Conservation (phyloP, 2,888 invertebrate species). For the Cetonia aurata region DNA sequence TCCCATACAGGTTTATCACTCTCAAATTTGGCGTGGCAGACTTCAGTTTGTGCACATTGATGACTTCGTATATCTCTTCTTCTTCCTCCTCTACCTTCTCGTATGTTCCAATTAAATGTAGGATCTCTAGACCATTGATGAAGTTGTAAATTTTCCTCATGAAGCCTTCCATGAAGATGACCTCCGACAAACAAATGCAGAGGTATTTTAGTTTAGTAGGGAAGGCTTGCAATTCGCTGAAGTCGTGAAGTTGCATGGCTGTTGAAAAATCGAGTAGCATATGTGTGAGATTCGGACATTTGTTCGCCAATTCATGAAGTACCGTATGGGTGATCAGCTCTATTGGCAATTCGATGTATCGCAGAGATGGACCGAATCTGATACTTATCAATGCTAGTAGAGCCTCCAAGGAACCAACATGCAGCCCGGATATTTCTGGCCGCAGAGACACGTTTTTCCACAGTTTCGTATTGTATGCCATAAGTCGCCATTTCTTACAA, state of each 20-base stretch:
- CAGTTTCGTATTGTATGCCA: conserved; percentile 94
- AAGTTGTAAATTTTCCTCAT: conserved; percentile 99
- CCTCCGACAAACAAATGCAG: conserved; percentile 94
- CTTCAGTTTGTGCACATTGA: conserved; percentile 98
- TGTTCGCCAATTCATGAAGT: conserved; percentile 95
- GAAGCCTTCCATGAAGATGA: conserved; percentile 99
- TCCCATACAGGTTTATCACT: conserved; percentile 98
- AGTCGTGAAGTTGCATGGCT: conserved; percentile 99
- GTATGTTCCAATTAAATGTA: conserved; percentile 97
- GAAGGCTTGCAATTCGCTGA: conserved; percentile 98
- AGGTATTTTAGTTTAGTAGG: conserved; percentile 93
- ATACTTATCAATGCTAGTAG: conserved; percentile 89
- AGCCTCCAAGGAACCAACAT: conserved; percentile 90
- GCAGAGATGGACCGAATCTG: conserved; percentile 87
- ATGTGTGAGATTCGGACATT: conserved; percentile 95
- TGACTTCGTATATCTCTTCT: conserved; percentile 98
- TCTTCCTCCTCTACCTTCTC: conserved; percentile 99
- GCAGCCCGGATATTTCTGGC: conserved; percentile 95
- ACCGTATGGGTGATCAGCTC: conserved; percentile 97
- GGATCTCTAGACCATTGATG: conserved; percentile 96
- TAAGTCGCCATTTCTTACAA: conserved; percentile 95
- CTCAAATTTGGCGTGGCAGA: conserved; percentile 97
- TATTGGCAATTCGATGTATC: conserved; percentile 94
- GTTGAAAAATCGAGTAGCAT: conserved; percentile 98
- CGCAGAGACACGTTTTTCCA: conserved; percentile 97